Evolutionary conservation across 2,113 vertebrate genomes (phyloP).

Genomic region (Aegithalos caudatus): DNA sequence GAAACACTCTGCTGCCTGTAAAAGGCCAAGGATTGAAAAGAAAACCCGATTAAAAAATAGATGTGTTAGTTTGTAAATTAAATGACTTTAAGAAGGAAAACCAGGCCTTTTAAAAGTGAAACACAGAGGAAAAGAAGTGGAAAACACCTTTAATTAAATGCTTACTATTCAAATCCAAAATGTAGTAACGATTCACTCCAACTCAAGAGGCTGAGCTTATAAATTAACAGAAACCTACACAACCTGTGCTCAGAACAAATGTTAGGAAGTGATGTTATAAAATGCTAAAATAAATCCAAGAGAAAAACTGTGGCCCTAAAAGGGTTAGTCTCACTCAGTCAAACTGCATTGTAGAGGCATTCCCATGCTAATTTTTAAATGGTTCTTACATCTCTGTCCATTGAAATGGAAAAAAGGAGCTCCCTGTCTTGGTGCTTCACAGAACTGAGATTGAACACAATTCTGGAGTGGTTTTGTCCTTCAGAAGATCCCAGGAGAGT

Average conservation of each 20-base stretch:
- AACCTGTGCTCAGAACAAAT: neutral
- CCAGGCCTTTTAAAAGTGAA: neutral
- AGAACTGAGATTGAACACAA: slow-evolving; percentile 89
- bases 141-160: neutral
- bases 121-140: neutral
- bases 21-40: neutral
- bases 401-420: slow-evolving; percentile 91
- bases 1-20: neutral
- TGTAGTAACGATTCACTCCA: neutral
- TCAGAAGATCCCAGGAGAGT: slow-evolving; percentile 82
- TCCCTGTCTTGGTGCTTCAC: slow-evolving; percentile 71
- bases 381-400: slow-evolving; percentile 89
- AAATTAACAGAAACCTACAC: neutral
- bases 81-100: neutral
- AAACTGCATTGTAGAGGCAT: neutral
- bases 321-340: neutral
- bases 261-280: neutral
- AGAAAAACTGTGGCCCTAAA: neutral
- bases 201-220: neutral
- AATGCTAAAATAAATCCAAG: neutral
- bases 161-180: neutral
- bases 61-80: neutral
- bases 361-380: neutral
- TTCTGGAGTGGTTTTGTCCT: slow-evolving; percentile 90
- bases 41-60: rapidly evolving